Percentiles rank a stretch among this genome's conserved stretches.
Conservation (phyloP, 2,797 vertebrate genomes). For the Macrochelys suwanniensis region DNA sequence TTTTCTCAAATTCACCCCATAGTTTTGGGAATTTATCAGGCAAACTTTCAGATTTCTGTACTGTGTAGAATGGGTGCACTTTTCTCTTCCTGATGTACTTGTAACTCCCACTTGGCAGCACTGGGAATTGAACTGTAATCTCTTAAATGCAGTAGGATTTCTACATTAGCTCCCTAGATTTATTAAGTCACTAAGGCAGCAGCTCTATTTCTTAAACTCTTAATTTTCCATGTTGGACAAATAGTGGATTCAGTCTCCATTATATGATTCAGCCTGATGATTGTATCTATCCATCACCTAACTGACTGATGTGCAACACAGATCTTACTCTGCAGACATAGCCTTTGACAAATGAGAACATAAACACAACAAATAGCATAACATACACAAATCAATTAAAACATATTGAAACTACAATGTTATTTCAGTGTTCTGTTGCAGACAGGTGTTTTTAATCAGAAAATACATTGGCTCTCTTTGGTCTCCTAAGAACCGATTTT, state of each 20-base stretch:
- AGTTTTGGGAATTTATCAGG: not conserved
- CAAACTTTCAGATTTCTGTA: not conserved
- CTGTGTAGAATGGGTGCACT: not conserved
- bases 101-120: conserved; percentile 7
- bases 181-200: not conserved
- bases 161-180: not conserved
- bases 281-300: not conserved
- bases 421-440: conserved; percentile 35
- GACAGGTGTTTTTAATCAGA: conserved; percentile 24
- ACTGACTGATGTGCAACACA: not conserved
- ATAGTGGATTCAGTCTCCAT: conserved; percentile 2
- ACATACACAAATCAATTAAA: conserved; percentile 48
- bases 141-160: not conserved
- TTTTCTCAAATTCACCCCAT: not conserved
- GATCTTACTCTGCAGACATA: not conserved
- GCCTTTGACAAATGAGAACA: conserved; percentile 38
- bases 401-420: not conserved
- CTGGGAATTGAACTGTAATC: not conserved
- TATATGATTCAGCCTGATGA: conserved; percentile 1
- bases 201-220: not conserved
- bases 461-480: not conserved
- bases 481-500: conserved; percentile 12
- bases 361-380: conserved; percentile 11
- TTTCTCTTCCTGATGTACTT: not conserved
- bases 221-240: conserved; percentile 48